Base-by-base conservation (phyloP, 2,888 invertebrate genomes). In the Lycocerus yunnanus region DNA sequence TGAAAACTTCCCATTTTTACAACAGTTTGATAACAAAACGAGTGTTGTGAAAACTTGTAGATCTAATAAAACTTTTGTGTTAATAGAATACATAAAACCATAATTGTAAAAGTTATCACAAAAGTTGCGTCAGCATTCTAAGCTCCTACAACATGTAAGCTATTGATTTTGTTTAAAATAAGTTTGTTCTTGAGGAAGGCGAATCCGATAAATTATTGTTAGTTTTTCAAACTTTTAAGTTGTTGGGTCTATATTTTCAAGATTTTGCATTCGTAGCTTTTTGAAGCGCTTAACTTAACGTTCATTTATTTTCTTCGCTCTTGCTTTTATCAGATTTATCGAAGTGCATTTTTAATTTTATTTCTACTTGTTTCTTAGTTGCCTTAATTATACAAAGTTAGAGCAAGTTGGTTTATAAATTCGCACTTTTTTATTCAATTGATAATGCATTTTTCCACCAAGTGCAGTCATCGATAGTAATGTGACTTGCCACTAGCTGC, bases 281-380 rank as follows among this genome's bases (percentile, higher is more conserved):
- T 67, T 27, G 43, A 68, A 72, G 72, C 61, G 59, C 16, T 21
- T 24, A 68, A 27, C 43, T 58, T 66, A 61, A 68, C 67, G 60
- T 61, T 21, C 63, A 69, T 71, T 69, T 61, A 15, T 15, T 58
- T 66, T 61, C 11, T 71, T 72, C 67, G 66, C 61, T 21, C 27
- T 61, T 67, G 59, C 67, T 66, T 72, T 67, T 72, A 72, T 72
- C 67, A 72, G 72, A 72, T 72, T 72, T 72, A 61, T 68, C n/a
- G 59, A 60, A 72, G 66, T 72, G 72, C 68, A 60, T 72, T 72
- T 72, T 67, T 24, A 72, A 61, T n/a, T 72, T 67, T 72, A 58
- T 18, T 18, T 15, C 14, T 61, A 43, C 20, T 66, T 66, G 24
- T 67, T 68, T 67, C 61, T 16, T 15, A 63, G 43, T 43, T 43